A percentile compares a stretch with the other conserved stretches of the same genome.
phyloP scores from a whole-genome alignment of 2,113 vertebrate species.

The Atlantisia rogersi region DNA sequence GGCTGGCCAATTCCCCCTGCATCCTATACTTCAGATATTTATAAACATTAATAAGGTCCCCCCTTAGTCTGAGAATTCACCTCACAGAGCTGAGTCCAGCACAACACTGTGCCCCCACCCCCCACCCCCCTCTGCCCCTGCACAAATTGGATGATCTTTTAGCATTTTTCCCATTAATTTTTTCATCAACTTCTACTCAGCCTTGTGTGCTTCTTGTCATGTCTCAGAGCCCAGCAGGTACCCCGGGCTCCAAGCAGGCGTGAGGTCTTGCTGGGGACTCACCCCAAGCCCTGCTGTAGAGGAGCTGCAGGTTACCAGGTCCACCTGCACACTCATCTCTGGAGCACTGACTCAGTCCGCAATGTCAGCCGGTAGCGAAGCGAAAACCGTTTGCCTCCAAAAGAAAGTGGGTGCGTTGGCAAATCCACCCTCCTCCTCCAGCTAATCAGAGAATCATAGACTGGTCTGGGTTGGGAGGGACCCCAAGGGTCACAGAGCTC shows the following conservation, averaged over 20 bases:
- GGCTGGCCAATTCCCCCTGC: too few relatives aligned
- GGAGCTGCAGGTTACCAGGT: background rate
- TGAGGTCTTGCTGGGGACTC: background rate
- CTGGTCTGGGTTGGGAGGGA: too few relatives aligned
- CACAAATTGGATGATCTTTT: background rate
- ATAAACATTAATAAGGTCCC: too few relatives aligned
- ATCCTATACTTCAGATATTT: too few relatives aligned
- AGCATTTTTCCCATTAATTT: background rate
- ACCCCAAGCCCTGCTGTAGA: too few relatives aligned
- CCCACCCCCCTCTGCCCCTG: rapidly evolving
- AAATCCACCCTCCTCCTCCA: background rate
- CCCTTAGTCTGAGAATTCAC: background rate
- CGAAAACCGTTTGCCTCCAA: background rate
- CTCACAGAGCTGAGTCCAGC: background rate
- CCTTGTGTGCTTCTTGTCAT: background rate
- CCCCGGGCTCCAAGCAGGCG: rapidly evolving
- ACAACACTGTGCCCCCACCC: background rate
- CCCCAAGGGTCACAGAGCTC: too few relatives aligned
- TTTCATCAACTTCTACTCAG: background rate
- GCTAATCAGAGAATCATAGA: too few relatives aligned
- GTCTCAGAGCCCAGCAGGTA: background rate
- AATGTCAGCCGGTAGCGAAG: background rate
- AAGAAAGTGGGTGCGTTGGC: background rate
- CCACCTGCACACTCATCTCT: background rate
- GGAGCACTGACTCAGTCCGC: background rate